Evolutionary conservation across 2,888 invertebrate genomes (phyloP).

Genomic region (Apamea sordens): DNA sequence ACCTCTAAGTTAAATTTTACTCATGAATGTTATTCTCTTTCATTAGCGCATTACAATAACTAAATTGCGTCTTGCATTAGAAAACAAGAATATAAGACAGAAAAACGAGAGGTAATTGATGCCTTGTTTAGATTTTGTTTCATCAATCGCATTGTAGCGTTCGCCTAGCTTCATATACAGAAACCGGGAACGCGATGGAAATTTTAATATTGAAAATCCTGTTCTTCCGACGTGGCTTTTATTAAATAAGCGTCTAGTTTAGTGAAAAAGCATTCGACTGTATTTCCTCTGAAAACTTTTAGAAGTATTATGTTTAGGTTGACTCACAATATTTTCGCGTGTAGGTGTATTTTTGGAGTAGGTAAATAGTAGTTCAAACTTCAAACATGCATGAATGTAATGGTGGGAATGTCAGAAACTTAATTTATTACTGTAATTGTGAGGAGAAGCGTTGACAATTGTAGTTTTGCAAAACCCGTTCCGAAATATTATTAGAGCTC

Average conservation of each 20-base stretch:
- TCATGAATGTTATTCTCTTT: not conserved
- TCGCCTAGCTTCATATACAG: not conserved
- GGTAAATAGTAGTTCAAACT: not conserved
- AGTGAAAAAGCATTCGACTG: slow-evolving; percentile 10
- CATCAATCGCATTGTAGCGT: not conserved
- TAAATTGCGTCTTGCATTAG: not conserved
- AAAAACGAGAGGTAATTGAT: not conserved
- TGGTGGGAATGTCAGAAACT: not conserved
- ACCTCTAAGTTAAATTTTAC: not conserved
- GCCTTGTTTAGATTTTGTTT: not conserved
- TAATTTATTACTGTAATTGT: slow-evolving; percentile 6
- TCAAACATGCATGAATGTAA: not conserved
- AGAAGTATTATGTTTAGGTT: slow-evolving; percentile 14
- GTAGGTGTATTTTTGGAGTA: not conserved
- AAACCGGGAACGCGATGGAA: slow-evolving; percentile 1
- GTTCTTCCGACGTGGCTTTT: slow-evolving; percentile 2
- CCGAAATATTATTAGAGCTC: not conserved
- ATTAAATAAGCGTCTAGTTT: slow-evolving; percentile 17
- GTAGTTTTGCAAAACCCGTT: not conserved
- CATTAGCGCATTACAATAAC: not conserved
- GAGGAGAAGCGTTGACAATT: not conserved
- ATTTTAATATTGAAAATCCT: slow-evolving; percentile 31
- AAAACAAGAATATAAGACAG: not conserved
- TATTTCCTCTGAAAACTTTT: slow-evolving; percentile 5
- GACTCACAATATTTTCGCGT: slow-evolving; percentile 18